Percentiles rank a stretch among this genome's conserved stretches.
Conservation (phyloP, 2,113 vertebrate species). For the Thomomys bottae region DNA sequence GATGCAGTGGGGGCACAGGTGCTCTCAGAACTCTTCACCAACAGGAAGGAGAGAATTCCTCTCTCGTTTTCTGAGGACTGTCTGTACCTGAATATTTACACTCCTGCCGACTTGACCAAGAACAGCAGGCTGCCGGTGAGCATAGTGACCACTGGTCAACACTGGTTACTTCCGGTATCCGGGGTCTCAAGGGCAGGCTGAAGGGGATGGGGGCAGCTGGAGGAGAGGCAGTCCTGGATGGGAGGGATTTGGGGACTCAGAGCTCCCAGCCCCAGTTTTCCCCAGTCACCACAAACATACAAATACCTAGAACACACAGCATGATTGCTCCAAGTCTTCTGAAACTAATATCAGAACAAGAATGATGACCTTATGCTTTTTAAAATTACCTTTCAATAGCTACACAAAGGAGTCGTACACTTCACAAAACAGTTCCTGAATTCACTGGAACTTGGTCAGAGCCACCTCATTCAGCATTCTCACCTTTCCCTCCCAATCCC, state of each 20-base stretch:
- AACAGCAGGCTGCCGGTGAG: constrained; percentile 85
- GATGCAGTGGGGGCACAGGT: accelerated
- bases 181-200: accelerated
- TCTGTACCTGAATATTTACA: constrained; percentile 89
- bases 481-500: too few relatives aligned
- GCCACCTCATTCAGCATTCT: too few relatives aligned
- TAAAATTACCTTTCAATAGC: too few relatives aligned
- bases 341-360: background rate
- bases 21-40: background rate
- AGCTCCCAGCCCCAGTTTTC: too few relatives aligned
- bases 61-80: constrained; percentile 85
- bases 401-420: too few relatives aligned
- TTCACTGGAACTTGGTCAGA: too few relatives aligned
- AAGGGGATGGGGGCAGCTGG: background rate
- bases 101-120: constrained; percentile 77
- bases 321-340: background rate
- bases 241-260: background rate
- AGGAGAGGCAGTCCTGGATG: accelerated
- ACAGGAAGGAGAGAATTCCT: background rate
- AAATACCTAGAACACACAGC: accelerated
- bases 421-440: too few relatives aligned
- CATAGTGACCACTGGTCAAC: constrained; percentile 78
- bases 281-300: background rate
- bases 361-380: background rate
- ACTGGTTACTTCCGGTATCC: accelerated